These are phyloP conservation scores for Spialia ferax DNA, from an alignment of 2,888 invertebrate genomes.

Conservation along the genomic window DNA sequence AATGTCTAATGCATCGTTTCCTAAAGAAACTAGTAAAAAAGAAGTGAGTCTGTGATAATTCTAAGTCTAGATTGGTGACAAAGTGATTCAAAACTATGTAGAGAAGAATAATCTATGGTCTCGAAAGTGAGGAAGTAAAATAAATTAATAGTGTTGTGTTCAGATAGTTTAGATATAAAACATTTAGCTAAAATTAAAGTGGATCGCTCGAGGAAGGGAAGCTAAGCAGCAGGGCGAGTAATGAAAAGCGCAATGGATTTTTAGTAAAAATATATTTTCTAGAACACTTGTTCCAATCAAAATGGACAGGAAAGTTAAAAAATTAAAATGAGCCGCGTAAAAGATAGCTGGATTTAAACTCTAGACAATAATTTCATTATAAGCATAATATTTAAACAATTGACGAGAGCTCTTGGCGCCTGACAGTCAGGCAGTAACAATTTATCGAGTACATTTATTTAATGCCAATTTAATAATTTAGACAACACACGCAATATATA, in stretches of 20 bases:
- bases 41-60: constrained; percentile 27
- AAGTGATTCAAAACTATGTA: constrained; percentile 18
- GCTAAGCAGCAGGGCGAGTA: constrained; percentile 73
- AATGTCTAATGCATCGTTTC: not conserved
- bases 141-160: not conserved
- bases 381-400: constrained; percentile 57
- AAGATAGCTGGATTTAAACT: constrained; percentile 78
- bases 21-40: constrained; percentile 9
- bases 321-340: constrained; percentile 59
- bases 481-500: constrained; percentile 48
- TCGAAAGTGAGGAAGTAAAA: constrained; percentile 9
- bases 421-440: constrained; percentile 51
- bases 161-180: not conserved
- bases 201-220: constrained; percentile 50
- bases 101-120: not conserved
- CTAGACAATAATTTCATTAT: constrained; percentile 42
- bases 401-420: constrained; percentile 65
- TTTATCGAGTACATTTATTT: constrained; percentile 52
- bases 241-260: constrained; percentile 80
- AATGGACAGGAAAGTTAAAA: constrained; percentile 80
- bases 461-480: constrained; percentile 54
- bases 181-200: constrained; percentile 18
- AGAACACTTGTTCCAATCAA: constrained; percentile 74
- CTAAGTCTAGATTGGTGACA: constrained; percentile 32
- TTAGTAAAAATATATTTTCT: constrained; percentile 82